phyloP scores from a whole-genome alignment of 2,888 invertebrate species.

The Caenorhabditis becei region DNA sequence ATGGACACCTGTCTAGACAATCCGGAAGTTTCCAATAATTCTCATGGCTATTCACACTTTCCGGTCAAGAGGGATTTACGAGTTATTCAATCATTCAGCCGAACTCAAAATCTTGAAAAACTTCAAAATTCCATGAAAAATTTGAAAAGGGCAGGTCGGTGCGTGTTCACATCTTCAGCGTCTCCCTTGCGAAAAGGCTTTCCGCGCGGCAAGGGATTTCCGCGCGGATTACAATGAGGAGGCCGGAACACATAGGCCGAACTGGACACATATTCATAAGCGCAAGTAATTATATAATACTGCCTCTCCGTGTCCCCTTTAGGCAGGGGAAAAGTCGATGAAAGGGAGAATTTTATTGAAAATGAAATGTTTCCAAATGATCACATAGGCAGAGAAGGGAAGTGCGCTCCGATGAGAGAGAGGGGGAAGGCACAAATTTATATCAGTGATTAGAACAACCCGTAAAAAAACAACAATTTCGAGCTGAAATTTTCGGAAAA shows the following conservation, averaged over 20 bases:
- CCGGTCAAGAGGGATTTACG: too few species aligned
- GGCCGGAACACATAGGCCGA: constrained; percentile 21
- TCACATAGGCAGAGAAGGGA: background rate
- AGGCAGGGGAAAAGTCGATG: background rate
- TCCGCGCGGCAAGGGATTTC: constrained; percentile 22
- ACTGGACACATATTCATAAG: constrained; percentile 21
- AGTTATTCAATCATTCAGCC: too few species aligned
- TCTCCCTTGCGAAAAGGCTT: background rate
- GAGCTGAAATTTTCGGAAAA: too few species aligned
- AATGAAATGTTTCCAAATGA: background rate
- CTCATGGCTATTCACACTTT: too few species aligned
- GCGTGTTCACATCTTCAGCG: too few species aligned
- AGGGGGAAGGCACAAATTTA: too few species aligned
- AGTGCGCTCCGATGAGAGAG: constrained; percentile 1
- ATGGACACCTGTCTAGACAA: too few species aligned
- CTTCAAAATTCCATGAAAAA: background rate
- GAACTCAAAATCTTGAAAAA: background rate
- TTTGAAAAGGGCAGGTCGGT: background rate
- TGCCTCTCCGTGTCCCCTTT: background rate
- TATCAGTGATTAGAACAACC: too few species aligned
- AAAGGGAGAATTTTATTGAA: background rate
- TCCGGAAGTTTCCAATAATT: too few species aligned
- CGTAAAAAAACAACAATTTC: too few species aligned
- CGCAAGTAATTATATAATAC: constrained; percentile 38
- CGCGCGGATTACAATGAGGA: constrained; percentile 41